phyloP scores from a whole-genome alignment of 1,140 invertebrate genomes.

The Pseudomyrmex concolor region DNA sequence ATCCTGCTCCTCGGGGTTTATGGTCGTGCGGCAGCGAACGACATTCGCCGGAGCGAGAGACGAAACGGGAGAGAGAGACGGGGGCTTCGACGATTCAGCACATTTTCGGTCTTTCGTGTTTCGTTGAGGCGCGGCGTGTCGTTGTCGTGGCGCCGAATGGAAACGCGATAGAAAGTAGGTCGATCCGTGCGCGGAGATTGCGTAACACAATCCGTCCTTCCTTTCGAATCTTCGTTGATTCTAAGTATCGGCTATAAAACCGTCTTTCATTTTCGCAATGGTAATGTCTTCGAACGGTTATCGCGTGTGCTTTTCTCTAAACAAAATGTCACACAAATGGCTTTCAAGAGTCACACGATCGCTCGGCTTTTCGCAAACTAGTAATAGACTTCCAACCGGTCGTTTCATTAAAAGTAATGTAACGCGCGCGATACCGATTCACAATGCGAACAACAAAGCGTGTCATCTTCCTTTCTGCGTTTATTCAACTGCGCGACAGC shows the following conservation, averaged over 20 bases:
- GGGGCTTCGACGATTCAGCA: conserved; percentile 46
- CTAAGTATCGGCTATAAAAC: too few species aligned
- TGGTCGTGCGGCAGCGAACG: conserved; percentile 28
- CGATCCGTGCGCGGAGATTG: conserved; percentile 25
- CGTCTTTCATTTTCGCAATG: too few species aligned
- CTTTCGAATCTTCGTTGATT: neutral
- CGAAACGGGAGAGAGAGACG: conserved; percentile 1
- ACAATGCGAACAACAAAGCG: conserved; percentile 8
- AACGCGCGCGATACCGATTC: neutral
- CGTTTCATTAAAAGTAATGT: conserved; percentile 3
- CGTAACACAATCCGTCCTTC: conserved; percentile 10
- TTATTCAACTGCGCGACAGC: conserved; percentile 14
- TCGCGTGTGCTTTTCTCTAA: neutral
- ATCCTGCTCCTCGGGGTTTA: conserved; percentile 29
- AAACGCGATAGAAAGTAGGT: conserved; percentile 1
- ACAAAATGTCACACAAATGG: neutral
- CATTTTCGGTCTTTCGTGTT: conserved; percentile 58
- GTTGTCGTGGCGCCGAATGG: neutral
- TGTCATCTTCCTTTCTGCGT: neutral
- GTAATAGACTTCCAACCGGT: neutral
- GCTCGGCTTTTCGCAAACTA: neutral
- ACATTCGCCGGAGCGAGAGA: conserved; percentile 19
- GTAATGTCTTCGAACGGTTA: neutral
- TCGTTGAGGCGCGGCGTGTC: conserved; percentile 41
- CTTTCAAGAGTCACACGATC: too few species aligned